phyloP scores from a whole-genome alignment of 2,888 invertebrate genomes.

The Pyralis farinalis region DNA sequence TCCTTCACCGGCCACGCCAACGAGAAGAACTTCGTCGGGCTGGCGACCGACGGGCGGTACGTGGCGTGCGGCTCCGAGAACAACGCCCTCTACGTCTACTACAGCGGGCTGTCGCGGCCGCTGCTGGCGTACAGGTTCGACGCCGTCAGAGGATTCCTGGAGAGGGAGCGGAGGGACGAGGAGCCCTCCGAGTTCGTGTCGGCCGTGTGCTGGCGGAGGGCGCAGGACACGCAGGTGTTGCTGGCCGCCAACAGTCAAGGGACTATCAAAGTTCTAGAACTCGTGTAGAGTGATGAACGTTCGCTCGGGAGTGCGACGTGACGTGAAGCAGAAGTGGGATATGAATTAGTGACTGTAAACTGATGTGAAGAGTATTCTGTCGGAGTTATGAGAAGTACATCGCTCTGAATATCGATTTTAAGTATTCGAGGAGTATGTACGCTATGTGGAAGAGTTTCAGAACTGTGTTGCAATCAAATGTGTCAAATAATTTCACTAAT shows the following conservation, averaged over 20 bases:
- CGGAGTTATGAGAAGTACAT: too few species aligned
- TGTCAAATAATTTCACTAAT: too few species aligned
- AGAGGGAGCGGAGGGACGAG: conserved; percentile 91
- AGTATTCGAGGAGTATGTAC: too few species aligned
- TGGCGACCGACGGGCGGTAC: conserved; percentile 93
- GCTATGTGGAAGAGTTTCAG: too few species aligned
- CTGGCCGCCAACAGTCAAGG: conserved; percentile 97
- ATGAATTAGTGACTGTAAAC: too few species aligned
- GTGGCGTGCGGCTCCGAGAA: conserved; percentile 97
- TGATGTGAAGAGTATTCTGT: too few species aligned
- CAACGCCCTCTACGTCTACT: conserved; percentile 95
- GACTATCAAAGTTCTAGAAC: conserved; percentile 92
- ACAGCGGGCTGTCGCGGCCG: conserved; percentile 93
- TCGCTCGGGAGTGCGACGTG: too few species aligned
- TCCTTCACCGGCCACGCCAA: conserved; percentile 96
- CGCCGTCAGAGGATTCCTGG: conserved; percentile 86
- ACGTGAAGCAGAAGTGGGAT: too few species aligned
- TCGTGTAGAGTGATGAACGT: conserved; percentile 76
- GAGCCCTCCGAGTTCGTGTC: conserved; percentile 96
- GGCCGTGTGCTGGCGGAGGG: conserved; percentile 95
- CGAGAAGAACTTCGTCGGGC: conserved; percentile 97
- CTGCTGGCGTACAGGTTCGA: conserved; percentile 94
- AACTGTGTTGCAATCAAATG: too few species aligned
- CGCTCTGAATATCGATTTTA: too few species aligned
- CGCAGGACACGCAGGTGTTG: conserved; percentile 86